Evolutionary conservation across 2,113 vertebrate species (phyloP), one percentile per base, ranked within the genome.

Genomic region (Sylvietta virens): DNA sequence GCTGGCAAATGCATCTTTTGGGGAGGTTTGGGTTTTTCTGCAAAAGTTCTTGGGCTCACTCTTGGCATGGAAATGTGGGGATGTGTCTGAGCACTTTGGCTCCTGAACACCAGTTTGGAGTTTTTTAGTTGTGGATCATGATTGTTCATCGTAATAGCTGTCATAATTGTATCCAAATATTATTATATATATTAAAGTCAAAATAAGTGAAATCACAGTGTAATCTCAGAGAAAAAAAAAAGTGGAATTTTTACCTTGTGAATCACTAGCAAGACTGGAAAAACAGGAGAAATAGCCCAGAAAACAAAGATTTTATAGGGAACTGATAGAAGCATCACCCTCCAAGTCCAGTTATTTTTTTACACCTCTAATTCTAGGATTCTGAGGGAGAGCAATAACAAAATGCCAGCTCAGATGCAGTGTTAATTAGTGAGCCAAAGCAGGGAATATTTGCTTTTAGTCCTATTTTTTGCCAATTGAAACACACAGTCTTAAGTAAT

Each of bases 101-200:
- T 78, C 42, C 37, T 69, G 10, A 80, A 35, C 4, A 13, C 9
- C 3, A 3, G 18, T 78, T 10, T 27, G 8, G 35, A 19, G 5
- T 0, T 17, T 73, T 86, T 67, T 2, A 33, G 3, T 66, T 3
- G 2, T n/a, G 14, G 11, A 2, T 80, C 3, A 5, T 24, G 30
- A 33, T 81, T 50, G 42, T 40, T 50, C 4, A 37, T 37, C 6
- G 6, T 10, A 18, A 74, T 8, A 3, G 2, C 23, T 15, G 66
- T 66, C 10, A 33, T 15, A 11, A 42, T 35, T 8, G 9, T 12
- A 14, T 11, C 3, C 6, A 33, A 26, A 48, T 0, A 10, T 23
- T 8, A 4, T 15, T 37, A 4, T 27, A 24, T 22, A 1, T 33
- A 5, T 37, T 71, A 1, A 42, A 64, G 37, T 50, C 2, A 4